phyloP scores from a whole-genome alignment of 2,888 invertebrate species.

The Campaea margaritaria region DNA sequence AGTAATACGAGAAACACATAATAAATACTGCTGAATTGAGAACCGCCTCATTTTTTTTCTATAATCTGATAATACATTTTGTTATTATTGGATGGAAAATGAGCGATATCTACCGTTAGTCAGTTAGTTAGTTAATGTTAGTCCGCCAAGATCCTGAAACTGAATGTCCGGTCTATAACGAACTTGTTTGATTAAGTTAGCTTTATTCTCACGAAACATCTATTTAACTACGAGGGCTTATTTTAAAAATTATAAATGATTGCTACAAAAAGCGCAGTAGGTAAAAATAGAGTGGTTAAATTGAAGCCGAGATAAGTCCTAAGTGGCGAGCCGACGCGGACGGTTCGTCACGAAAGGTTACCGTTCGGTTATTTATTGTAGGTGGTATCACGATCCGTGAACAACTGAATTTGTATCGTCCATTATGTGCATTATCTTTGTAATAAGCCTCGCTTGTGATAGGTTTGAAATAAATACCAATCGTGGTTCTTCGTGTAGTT shows the following conservation, averaged over 20 bases:
- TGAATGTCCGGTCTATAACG: background rate
- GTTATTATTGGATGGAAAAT: too few relatives aligned
- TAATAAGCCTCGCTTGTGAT: slow-evolving; percentile 22
- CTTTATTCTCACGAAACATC: slow-evolving; percentile 18
- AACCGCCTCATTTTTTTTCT: too few relatives aligned
- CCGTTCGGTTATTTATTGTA: slow-evolving; percentile 58
- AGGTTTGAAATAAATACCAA: slow-evolving; percentile 10
- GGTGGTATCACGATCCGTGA: slow-evolving; percentile 54
- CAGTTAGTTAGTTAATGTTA: background rate
- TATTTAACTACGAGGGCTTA: slow-evolving; percentile 17
- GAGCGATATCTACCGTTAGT: too few relatives aligned
- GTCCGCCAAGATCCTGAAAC: background rate
- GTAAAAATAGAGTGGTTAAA: slow-evolving; percentile 52
- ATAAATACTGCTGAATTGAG: too few relatives aligned
- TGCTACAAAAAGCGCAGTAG: slow-evolving; percentile 46
- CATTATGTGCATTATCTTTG: slow-evolving; percentile 47
- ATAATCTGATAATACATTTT: too few relatives aligned
- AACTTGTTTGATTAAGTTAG: slow-evolving; percentile 8
- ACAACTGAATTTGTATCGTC: slow-evolving; percentile 47
- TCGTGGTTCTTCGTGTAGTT: background rate
- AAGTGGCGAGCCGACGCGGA: slow-evolving; percentile 55
- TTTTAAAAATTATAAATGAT: slow-evolving; percentile 39
- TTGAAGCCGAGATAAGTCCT: slow-evolving; percentile 56
- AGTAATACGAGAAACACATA: too few relatives aligned
- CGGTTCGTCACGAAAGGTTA: slow-evolving; percentile 66